Conservation (phyloP, 2,888 invertebrate genomes). For the Drosophila borealis region DNA sequence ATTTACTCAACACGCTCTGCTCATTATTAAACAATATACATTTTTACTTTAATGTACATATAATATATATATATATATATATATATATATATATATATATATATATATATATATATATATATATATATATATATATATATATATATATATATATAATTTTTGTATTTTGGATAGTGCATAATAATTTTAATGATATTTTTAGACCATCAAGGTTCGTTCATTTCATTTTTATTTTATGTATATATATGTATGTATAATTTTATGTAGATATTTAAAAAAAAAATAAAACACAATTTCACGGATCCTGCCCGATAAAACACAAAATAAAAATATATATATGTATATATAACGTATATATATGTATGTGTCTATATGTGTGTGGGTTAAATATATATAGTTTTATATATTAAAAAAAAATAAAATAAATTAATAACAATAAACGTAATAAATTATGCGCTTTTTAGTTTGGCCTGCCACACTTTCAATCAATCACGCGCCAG, state of each 20-base stretch:
- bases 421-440: conserved; percentile 80
- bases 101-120: conserved; percentile 17
- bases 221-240: conserved; percentile 35
- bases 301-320: conserved; percentile 84
- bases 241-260: conserved; percentile 48
- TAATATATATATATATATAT: too few relatives aligned
- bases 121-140: conserved; percentile 16
- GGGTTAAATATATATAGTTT: conserved; percentile 45
- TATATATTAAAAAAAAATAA: conserved; percentile 36
- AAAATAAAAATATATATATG: conserved; percentile 64
- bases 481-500: conserved; percentile 67
- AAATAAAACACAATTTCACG: conserved; percentile 59
- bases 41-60: conserved; percentile 19
- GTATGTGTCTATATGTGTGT: conserved; percentile 30
- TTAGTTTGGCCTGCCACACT: conserved; percentile 74
- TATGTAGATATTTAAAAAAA: conserved; percentile 55
- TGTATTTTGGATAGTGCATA: conserved; percentile 62
- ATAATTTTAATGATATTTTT: conserved; percentile 79
- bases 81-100: conserved; percentile 15
- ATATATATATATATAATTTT: conserved; percentile 17
- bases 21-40: conserved; percentile 52
- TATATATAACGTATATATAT: conserved; percentile 18
- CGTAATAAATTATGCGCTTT: conserved; percentile 75
- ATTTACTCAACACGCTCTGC: conserved; percentile 22
- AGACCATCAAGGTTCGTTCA: conserved; percentile 77